Conservation (phyloP, 2,888 invertebrate genomes). For the Siphonodentalium dalli region DNA sequence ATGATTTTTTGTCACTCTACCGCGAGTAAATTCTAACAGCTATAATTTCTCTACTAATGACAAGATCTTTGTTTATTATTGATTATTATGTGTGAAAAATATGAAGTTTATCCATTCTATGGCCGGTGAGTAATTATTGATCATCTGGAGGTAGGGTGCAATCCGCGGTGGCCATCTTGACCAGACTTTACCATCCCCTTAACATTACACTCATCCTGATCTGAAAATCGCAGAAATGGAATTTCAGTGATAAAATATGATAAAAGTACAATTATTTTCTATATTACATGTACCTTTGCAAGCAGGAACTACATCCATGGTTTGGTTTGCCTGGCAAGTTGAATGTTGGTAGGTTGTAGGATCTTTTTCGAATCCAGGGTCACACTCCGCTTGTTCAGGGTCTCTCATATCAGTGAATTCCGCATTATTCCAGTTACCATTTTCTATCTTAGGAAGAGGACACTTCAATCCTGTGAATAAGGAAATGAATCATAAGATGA, state of each 20-base stretch:
- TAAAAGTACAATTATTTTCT: background rate
- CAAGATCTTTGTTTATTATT: no score
- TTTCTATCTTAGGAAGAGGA: conserved; percentile 31
- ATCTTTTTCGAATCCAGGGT: conserved; percentile 21
- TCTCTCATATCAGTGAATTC: conserved; percentile 16
- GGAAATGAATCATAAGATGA: background rate
- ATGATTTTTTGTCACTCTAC: no score
- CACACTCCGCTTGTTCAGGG: conserved; percentile 17
- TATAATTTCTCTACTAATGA: no score
- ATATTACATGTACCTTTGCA: conserved; percentile 20
- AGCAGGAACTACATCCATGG: conserved; percentile 11
- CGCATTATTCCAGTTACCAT: conserved; percentile 23
- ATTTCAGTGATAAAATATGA: background rate
- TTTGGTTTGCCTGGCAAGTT: conserved; percentile 23
- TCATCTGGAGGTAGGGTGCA: no score
- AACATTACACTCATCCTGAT: conserved; percentile 21
- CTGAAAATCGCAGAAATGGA: conserved; percentile 4
- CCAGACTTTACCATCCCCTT: no score
- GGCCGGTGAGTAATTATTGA: no score
- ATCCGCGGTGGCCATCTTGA: no score
- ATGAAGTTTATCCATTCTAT: no score
- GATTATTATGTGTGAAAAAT: no score
- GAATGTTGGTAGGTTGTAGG: background rate
- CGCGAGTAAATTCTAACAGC: no score
- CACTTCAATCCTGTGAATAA: conserved; percentile 32